phyloP scores from a whole-genome alignment of 2,113 vertebrate genomes.

The Thermophis baileyi region DNA sequence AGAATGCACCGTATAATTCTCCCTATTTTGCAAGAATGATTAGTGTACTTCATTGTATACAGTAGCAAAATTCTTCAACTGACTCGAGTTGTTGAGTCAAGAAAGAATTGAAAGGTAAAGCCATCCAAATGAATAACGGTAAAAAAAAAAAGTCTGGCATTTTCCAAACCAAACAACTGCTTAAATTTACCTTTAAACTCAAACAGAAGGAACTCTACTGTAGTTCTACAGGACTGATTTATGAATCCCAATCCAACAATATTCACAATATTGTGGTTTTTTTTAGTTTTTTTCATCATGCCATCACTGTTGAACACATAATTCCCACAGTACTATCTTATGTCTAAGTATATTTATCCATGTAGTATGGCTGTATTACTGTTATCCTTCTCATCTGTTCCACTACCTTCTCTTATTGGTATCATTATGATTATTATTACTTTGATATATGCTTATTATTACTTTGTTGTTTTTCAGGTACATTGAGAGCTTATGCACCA shows the following conservation, averaged over 20 bases:
- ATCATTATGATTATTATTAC: neutral
- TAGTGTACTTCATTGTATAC: neutral
- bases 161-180: neutral
- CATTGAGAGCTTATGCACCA: no score
- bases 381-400: neutral
- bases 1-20: conserved; percentile 57
- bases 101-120: neutral
- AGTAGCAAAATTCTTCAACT: neutral
- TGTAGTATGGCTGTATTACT: neutral
- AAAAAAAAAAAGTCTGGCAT: neutral
- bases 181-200: neutral
- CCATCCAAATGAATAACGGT: neutral
- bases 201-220: neutral
- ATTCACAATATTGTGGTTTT: neutral
- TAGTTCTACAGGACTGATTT: no score
- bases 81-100: neutral
- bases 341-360: no score
- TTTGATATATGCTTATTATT: neutral
- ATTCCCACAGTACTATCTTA: no score
- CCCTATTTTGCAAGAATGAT: neutral
- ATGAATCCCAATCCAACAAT: neutral
- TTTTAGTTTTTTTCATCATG: neutral
- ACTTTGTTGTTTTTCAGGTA: no score
- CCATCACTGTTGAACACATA: neutral
- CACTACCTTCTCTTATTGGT: neutral